Base-by-base conservation (phyloP, 2,888 invertebrate genomes). In the Campoplex capitator region DNA sequence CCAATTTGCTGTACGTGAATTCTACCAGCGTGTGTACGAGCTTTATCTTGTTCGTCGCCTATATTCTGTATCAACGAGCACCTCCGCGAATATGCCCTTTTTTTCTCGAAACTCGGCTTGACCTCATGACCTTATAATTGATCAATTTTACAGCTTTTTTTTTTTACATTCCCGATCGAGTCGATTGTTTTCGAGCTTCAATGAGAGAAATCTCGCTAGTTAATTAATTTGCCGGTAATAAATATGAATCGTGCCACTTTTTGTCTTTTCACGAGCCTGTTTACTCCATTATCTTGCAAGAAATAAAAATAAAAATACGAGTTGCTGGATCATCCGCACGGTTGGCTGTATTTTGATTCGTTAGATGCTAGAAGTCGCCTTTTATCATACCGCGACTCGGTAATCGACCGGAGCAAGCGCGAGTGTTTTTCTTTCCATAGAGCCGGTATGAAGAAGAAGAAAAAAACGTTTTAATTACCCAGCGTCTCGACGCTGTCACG, bases 401-500 rank as follows among this genome's bases (percentile, higher is more conserved):
- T 45, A 45, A 3, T 58, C 58, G 58, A 28, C 56, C 23, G 9
- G 11, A 58, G 28, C 9, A 28, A 58, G 56, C 2, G 56, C 23
- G 3, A 45, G 6, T 28, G 13, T 28, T 23, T 28, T 42, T 68
- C 38, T 73, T 13, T 9, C 28, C n/a, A 6, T 56, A 11, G 38
- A 11, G 45, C 32, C 11, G n/a, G 18, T n/a, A 9, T 3, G 35
- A 23, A 56, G 23, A 23, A 23, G 23, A 23, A 56, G 18, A 54
- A 35, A 56, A 54, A 35, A 54, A 74, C 23, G 56, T 35, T 32
- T 18, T 35, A 35, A 56, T 74, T 35, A 38, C 74, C 56, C 56
- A 32, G 23, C 74, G 74, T 74, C 74, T n/a, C 18, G 74, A 74
- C 56, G 42, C 56, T 38, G 74, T 48, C 35, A 65, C 65, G 76